A percentile compares a stretch with the other conserved stretches of the same genome.
phyloP scores from a whole-genome alignment of 2,797 vertebrate genomes.

The Hemibagrus guttatus region DNA sequence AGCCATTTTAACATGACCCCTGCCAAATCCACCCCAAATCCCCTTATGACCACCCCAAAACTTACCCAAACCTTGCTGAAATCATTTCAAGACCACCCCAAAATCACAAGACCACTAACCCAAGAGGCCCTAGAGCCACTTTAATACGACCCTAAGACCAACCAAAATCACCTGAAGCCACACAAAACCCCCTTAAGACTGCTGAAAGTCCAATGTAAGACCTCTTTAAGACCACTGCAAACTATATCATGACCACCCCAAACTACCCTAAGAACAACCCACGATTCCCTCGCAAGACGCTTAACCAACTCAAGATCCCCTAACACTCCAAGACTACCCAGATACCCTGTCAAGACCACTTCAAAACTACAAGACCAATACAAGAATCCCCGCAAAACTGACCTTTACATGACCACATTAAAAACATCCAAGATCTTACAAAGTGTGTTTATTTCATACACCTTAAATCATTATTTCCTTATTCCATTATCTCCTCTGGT shows the following conservation, averaged over 20 bases:
- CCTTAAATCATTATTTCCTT: background rate
- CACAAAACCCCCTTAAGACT: background rate
- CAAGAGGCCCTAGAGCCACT: background rate
- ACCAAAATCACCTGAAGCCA: too few relatives aligned
- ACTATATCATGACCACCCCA: background rate
- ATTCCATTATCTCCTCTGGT: constrained; percentile 5
- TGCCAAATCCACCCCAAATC: background rate
- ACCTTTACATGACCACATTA: background rate
- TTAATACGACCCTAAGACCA: background rate
- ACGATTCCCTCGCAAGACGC: background rate
- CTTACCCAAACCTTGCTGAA: background rate
- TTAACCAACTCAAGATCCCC: background rate
- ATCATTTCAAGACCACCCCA: background rate
- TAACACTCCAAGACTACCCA: background rate
- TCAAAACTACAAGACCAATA: background rate
- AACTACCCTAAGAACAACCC: background rate
- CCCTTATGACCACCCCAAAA: background rate
- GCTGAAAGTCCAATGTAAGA: too few relatives aligned
- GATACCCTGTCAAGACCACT: background rate
- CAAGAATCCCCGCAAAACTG: too few relatives aligned
- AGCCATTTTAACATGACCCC: background rate
- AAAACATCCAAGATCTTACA: background rate
- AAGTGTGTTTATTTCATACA: background rate
- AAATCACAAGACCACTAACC: background rate
- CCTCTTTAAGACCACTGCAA: background rate